phyloP scores from a whole-genome alignment of 92 coral and sea anemone genomes.

The Parazoanthus atlanticus region DNA sequence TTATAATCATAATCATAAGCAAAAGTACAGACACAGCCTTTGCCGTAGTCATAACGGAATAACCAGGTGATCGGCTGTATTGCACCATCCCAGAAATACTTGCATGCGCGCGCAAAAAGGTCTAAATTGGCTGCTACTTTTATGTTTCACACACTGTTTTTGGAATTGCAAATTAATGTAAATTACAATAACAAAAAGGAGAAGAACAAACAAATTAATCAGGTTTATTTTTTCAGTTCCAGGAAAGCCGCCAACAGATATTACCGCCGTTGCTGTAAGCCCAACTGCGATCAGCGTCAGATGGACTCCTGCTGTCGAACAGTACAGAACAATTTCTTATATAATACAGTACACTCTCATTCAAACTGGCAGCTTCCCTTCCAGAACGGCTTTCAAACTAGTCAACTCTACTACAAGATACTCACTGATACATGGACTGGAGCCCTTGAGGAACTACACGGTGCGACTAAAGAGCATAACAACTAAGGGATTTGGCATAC shows the following conservation, averaged over 20 bases:
- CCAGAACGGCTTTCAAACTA: neutral
- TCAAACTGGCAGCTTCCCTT: neutral
- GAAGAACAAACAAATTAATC: neutral
- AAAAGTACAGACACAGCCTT: no score
- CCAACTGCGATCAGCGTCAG: neutral
- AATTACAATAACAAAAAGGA: no score
- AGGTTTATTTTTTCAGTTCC: neutral
- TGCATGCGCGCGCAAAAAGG: no score
- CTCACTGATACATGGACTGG: conserved; percentile 1
- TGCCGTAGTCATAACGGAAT: no score
- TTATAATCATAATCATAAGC: no score
- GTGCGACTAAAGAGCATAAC: neutral
- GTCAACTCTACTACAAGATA: neutral
- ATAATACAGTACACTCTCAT: neutral
- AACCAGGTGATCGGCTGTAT: no score
- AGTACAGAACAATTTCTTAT: neutral
- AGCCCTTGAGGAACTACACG: neutral
- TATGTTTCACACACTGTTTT: no score
- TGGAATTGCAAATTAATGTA: no score
- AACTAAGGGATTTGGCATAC: conserved; percentile 20
- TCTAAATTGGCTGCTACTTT: no score
- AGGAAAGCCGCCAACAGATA: conserved; percentile 15
- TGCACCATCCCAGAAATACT: no score
- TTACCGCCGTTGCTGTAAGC: neutral
- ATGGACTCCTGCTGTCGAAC: conserved; percentile 6